phyloP scores from a whole-genome alignment of 2,797 vertebrate genomes.

The Acanthurus lineatus region DNA sequence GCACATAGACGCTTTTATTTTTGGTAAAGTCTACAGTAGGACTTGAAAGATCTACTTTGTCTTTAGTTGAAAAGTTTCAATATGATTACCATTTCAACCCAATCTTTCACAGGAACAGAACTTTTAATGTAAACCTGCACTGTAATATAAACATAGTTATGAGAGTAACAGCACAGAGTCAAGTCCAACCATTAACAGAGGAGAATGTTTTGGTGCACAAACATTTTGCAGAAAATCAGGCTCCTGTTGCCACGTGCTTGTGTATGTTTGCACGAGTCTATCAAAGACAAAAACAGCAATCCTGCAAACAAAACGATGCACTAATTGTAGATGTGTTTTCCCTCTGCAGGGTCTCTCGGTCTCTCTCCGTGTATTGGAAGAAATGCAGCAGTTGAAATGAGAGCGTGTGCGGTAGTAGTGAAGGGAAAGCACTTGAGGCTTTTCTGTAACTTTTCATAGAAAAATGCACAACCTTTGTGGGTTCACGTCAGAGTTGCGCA shows the following conservation, averaged over 20 bases:
- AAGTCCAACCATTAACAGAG: not conserved
- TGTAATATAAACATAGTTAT: too few species aligned
- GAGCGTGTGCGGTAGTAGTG: conserved; percentile 13
- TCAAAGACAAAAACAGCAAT: conserved; percentile 1
- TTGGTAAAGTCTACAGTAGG: not conserved
- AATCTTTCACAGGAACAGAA: too few species aligned
- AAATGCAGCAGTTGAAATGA: conserved; percentile 23
- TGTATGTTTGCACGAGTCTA: not conserved
- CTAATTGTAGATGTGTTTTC: conserved; percentile 18
- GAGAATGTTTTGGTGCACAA: not conserved
- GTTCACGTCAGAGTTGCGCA: conserved; percentile 32
- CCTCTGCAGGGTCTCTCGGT: not conserved
- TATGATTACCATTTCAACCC: too few species aligned
- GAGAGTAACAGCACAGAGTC: not conserved
- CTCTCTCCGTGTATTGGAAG: not conserved
- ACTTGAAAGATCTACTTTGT: not conserved
- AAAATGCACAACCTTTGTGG: conserved; percentile 50
- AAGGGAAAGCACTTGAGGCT: conserved; percentile 39
- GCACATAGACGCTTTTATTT: conserved; percentile 1
- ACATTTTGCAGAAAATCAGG: not conserved
- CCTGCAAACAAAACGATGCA: not conserved
- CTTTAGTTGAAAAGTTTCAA: too few species aligned
- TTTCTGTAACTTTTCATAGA: conserved; percentile 38
- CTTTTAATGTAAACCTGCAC: too few species aligned
- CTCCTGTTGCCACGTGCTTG: not conserved